These are phyloP conservation scores for Monomorium pharaonis DNA, from an alignment of 1,140 invertebrate genomes.

Conservation along the genomic window DNA sequence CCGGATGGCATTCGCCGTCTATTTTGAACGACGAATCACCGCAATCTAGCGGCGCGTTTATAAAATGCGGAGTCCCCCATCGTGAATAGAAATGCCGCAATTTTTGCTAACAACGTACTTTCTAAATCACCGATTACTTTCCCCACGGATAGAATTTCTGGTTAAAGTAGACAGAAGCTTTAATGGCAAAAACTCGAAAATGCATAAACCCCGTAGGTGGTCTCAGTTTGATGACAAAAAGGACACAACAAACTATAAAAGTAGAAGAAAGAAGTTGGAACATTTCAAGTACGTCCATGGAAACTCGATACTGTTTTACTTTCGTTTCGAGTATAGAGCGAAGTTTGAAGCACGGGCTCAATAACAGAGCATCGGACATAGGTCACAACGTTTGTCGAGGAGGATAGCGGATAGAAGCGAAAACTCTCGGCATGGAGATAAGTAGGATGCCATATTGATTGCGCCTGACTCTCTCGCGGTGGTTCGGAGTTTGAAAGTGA, in stretches of 20 bases:
- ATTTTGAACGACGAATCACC: slow-evolving; percentile 25
- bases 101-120: background rate
- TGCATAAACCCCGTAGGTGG: background rate
- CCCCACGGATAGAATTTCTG: background rate
- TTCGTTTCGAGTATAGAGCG: background rate
- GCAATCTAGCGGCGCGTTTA: background rate
- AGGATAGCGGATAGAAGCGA: slow-evolving; percentile 69
- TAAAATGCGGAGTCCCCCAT: background rate
- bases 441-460: slow-evolving; percentile 84
- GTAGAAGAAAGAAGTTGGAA: background rate
- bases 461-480: slow-evolving; percentile 76
- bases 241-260: slow-evolving; percentile 1
- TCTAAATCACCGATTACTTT: background rate
- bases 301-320: slow-evolving; percentile 41
- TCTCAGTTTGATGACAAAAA: background rate
- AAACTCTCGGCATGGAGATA: slow-evolving; percentile 78
- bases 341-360: slow-evolving; percentile 13
- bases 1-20: background rate
- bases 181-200: background rate
- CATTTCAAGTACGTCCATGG: slow-evolving; percentile 20
- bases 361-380: slow-evolving; percentile 61
- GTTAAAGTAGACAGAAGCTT: background rate
- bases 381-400: slow-evolving; percentile 47
- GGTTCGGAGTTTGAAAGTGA: slow-evolving; percentile 80
- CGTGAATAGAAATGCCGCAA: background rate